Conservation (phyloP, 2,113 vertebrate genomes). For the Sula dactylatra region DNA sequence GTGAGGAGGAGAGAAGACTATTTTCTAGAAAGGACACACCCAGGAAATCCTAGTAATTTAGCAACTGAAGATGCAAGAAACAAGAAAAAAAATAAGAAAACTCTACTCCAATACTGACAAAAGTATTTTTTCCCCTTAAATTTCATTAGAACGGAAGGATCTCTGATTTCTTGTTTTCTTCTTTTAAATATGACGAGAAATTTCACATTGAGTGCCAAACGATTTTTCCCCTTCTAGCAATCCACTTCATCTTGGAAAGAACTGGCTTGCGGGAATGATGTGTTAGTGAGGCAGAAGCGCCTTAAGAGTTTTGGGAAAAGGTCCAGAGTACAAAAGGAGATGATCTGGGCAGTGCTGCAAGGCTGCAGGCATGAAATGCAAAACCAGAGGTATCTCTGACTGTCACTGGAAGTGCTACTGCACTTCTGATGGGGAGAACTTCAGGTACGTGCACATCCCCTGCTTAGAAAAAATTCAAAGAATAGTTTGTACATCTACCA, state of each 20-base stretch:
- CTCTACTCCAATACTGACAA: background rate
- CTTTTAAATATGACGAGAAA: background rate
- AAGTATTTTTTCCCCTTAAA: background rate
- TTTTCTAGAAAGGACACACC: background rate
- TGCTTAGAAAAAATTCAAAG: background rate
- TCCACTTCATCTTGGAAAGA: background rate
- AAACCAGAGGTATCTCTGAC: background rate
- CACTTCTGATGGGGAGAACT: background rate
- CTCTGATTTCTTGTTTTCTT: background rate
- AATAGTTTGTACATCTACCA: background rate
- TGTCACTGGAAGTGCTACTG: background rate
- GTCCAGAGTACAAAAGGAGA: background rate
- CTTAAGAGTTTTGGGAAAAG: background rate
- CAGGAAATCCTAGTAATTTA: background rate
- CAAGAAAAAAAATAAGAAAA: background rate
- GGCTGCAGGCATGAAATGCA: background rate
- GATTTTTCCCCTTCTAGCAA: background rate
- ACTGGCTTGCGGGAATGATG: background rate
- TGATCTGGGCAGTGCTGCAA: background rate
- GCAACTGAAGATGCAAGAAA: background rate
- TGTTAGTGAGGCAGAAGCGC: background rate
- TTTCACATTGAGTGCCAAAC: background rate
- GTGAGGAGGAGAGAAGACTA: background rate
- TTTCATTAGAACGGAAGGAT: background rate
- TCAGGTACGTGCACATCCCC: background rate